Evolutionary conservation across 2,888 invertebrate species (phyloP), one percentile per base, ranked within the genome.

Genomic region (Stegophylla sp.): DNA sequence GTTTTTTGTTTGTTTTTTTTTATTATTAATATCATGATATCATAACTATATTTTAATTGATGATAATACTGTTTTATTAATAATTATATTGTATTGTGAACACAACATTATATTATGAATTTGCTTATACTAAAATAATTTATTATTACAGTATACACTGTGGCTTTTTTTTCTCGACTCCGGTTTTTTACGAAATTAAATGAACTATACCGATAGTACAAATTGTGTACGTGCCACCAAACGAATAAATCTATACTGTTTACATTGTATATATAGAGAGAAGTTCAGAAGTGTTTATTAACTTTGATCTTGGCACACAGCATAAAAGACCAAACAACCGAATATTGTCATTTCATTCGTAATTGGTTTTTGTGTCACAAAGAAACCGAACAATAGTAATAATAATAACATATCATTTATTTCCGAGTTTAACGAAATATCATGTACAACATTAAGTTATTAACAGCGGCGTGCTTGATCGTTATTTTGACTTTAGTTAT

Each of bases 41-140:
- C 3, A 34, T 34, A 5, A 34, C 7, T 34, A 5, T 34, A 34
- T 34, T 34, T 34, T 7, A 34, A 34, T 34, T 34, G 34, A 34
- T 34, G 3, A 34, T 34, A 7, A 34, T 34, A 34, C 34, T 56
- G 23, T 56, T 5, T 56, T 7, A 56, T 34, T 34, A 34, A n/a
- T n/a, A n/a, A 34, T 5, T 7, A 34, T 43, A 45, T 45, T 48
- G 67, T 45, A 17, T 26, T 67, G 43, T 67, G 17, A 66, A 67
- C 26, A 10, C 34, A 34, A n/a, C n/a, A 26, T 48, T 69, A 12
- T 20, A 51, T 45, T 20, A 13, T 28, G n/a, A 34, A 69, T 69
- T 69, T 69, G 69, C 51, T 69, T 69, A 51, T n/a, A 69, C 51
- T 69, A 69, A 20, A 69, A 53, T 34, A 20, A 69, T 69, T 69